Conservation (phyloP, 1,140 invertebrate species). For the Drosophila ananassae region DNA sequence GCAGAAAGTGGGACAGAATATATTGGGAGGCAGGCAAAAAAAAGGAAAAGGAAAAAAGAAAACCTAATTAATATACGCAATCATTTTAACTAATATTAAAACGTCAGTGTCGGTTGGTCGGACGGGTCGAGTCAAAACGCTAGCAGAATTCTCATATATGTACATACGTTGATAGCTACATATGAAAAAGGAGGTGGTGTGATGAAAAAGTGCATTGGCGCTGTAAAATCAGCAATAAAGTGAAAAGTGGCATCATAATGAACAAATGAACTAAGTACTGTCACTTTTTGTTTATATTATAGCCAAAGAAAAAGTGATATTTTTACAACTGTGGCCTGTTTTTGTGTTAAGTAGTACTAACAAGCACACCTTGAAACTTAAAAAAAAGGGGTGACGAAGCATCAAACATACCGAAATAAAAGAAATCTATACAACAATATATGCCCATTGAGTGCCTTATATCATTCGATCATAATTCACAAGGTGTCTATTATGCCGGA, state of each 20-base stretch:
- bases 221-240: slow-evolving; percentile 58
- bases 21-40: slow-evolving; percentile 51
- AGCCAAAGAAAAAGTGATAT: slow-evolving; percentile 66
- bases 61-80: slow-evolving; percentile 17
- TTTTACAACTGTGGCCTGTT: slow-evolving; percentile 70
- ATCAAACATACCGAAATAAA: slow-evolving; percentile 28
- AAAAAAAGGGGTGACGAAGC: slow-evolving; percentile 7
- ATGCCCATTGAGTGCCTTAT: slow-evolving; percentile 85
- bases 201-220: slow-evolving; percentile 67
- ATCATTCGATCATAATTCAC: slow-evolving; percentile 85
- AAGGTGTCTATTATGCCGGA: slow-evolving; percentile 85
- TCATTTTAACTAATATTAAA: slow-evolving; percentile 31
- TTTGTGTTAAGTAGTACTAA: slow-evolving; percentile 59
- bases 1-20: slow-evolving; percentile 60
- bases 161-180: slow-evolving; percentile 28
- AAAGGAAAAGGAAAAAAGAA: slow-evolving; percentile 3
- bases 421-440: slow-evolving; percentile 75
- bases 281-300: slow-evolving; percentile 46
- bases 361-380: slow-evolving; percentile 15
- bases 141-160: slow-evolving; percentile 18
- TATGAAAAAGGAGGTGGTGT: slow-evolving; percentile 55
- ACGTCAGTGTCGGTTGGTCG: slow-evolving; percentile 51
- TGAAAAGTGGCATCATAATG: slow-evolving; percentile 67
- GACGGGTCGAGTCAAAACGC: slow-evolving; percentile 35
- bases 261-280: slow-evolving; percentile 60